Conservation (phyloP, 2,113 vertebrate genomes). For the Paedocypris sp. region DNA sequence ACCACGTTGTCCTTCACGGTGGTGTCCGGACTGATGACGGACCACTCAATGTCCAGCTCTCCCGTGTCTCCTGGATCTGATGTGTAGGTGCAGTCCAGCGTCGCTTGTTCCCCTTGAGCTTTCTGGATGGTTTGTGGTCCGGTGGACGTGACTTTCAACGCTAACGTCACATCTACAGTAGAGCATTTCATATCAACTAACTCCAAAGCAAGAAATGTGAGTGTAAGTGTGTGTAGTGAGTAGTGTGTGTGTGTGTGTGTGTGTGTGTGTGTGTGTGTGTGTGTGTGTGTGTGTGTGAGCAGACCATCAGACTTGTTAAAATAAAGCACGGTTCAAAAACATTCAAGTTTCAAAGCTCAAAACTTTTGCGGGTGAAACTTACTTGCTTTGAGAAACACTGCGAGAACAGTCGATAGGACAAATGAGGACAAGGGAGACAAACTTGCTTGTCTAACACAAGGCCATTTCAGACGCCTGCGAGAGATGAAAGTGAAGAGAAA, state of each 20-base stretch:
- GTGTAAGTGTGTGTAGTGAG: too few species aligned
- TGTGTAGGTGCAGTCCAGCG: conserved; percentile 67
- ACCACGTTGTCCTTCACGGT: conserved; percentile 60
- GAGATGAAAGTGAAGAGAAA: conserved; percentile 5
- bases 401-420: not conserved
- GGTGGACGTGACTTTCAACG: conserved; percentile 47
- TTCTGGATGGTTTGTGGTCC: conserved; percentile 58
- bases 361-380: not conserved
- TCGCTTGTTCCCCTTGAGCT: conserved; percentile 65
- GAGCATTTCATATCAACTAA: too few species aligned
- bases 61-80: conserved; percentile 62
- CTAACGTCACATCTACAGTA: conserved; percentile 24
- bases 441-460: not conserved
- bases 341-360: not conserved
- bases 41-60: conserved; percentile 77
- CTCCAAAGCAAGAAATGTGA: too few species aligned
- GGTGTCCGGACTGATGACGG: conserved; percentile 66
- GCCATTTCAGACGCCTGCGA: conserved; percentile 1
- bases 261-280: too few species aligned
- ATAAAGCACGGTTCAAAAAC: not conserved
- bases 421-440: not conserved
- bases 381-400: conserved; percentile 6
- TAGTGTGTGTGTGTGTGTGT: too few species aligned
- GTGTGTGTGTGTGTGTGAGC: too few species aligned
- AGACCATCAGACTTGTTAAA: not conserved